Evolutionary conservation across 2,888 invertebrate species (phyloP).

Genomic region (Bombylius major): DNA sequence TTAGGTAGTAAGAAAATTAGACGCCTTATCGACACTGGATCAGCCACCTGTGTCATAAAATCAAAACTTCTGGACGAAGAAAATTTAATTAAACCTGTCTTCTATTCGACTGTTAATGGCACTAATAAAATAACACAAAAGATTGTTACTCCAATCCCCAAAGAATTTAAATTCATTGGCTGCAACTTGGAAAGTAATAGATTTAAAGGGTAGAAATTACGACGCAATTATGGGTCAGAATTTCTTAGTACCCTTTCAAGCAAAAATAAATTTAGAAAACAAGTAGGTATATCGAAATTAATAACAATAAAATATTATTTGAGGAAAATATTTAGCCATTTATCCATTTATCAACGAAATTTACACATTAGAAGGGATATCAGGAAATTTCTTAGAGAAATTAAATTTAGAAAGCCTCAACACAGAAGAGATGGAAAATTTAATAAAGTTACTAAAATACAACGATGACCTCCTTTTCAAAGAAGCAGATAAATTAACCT

Average conservation of each 20-base stretch:
- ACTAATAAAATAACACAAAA: no score
- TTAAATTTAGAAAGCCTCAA: conserved; percentile 4
- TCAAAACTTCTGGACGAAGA: no score
- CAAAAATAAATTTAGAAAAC: conserved; percentile 9
- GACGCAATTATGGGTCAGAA: conserved; percentile 9
- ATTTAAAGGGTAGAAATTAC: conserved; percentile 3
- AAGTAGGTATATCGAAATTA: conserved; percentile 1
- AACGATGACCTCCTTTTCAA: conserved; percentile 1
- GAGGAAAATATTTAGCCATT: conserved; percentile 2
- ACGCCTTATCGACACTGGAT: no score
- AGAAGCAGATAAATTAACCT: conserved; percentile 5
- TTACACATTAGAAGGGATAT: conserved; percentile 9
- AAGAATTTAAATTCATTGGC: no score
- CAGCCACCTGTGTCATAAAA: no score
- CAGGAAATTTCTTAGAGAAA: conserved; percentile 3
- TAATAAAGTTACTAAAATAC: not conserved
- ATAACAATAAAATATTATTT: conserved; percentile 5
- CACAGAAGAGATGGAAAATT: conserved; percentile 2
- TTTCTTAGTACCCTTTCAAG: conserved; percentile 10
- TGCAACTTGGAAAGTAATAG: no score
- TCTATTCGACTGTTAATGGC: no score
- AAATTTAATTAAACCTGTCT: no score
- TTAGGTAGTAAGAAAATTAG: no score
- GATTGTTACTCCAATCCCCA: no score
- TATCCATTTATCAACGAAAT: conserved; percentile 9